Evolutionary conservation across 2,113 vertebrate species (phyloP).

Genomic region (Vanacampus margaritifer): DNA sequence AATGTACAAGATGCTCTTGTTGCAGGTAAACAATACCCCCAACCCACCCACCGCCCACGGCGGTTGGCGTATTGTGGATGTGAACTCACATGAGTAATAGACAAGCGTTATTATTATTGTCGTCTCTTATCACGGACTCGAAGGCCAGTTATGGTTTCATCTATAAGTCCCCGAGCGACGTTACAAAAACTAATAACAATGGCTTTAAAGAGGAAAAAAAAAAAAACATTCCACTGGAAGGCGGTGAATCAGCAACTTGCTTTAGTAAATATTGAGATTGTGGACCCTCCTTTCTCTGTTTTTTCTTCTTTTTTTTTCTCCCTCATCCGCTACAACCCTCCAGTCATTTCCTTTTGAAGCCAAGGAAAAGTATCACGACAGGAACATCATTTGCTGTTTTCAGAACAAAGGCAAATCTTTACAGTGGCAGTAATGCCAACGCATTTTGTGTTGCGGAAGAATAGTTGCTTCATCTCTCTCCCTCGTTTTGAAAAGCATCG

Average conservation of each 20-base stretch:
- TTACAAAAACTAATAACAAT: constrained; percentile 71
- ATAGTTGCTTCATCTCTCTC: constrained; percentile 2
- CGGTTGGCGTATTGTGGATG: constrained; percentile 27
- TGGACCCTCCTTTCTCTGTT: constrained; percentile 27
- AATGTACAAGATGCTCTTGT: constrained; percentile 17
- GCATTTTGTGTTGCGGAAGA: constrained; percentile 53
- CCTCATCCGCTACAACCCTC: constrained; percentile 33
- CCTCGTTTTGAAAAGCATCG: constrained; percentile 35
- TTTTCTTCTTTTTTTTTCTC: constrained; percentile 11
- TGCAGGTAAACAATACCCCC: constrained; percentile 24
- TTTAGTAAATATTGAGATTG: constrained; percentile 53
- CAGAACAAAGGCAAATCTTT: constrained; percentile 66
- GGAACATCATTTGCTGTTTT: constrained; percentile 62
- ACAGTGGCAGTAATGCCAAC: constrained; percentile 57
- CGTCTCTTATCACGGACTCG: constrained; percentile 45
- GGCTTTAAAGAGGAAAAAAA: constrained; percentile 57
- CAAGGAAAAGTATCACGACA: constrained; percentile 59
- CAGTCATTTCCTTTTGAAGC: constrained; percentile 67
- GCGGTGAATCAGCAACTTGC: constrained; percentile 43
- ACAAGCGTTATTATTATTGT: constrained; percentile 47
- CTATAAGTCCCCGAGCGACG: constrained; percentile 55
- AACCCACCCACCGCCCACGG: constrained; percentile 9
- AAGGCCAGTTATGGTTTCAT: constrained; percentile 58
- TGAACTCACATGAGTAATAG: constrained; percentile 33
- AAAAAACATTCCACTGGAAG: constrained; percentile 65